Evolutionary conservation across 2,113 vertebrate species (phyloP), one percentile per base, ranked within the genome.

Genomic region (Caretta caretta): DNA sequence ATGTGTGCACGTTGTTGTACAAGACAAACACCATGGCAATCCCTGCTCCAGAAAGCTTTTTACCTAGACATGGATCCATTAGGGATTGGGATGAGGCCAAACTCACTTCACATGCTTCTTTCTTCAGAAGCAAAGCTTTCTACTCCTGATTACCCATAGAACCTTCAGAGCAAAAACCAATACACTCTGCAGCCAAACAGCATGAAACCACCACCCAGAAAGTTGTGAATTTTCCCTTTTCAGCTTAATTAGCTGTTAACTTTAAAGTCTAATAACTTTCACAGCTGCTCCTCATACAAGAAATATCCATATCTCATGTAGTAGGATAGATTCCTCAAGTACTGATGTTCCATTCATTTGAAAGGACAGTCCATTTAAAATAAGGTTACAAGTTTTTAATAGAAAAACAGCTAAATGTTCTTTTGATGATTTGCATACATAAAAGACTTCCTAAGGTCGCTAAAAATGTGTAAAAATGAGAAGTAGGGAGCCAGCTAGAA

Each of bases 91-190:
- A 29, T 29, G 50, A 88, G 69, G 5, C 0, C 42, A 48, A 14
- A 1, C 0, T 0, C 3, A 86, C 51, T 6, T 84, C 29, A 0
- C 8, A 65, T 0, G 0, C 49, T 17, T 6, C 35, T 0, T 1
- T 90, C 83, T 42, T 16, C 50, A 31, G n/a, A 54, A 76, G 42
- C 4, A 29, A 86, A 49, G 29, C 38, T 78, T 31, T 75, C 53
- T 62, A 19, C 5, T 11, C 42, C 75, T 35, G 35, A 53, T 46
- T 16, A 3, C 6, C 9, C 5, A 24, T 29, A 0, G 49, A 54
- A 53, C 19, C 0, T 0, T 46, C 91, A 49, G 59, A 93, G 84
- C 65, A 53, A 20, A 35, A 56, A 48, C 50, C 27, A 62, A n/a
- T 0, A 89, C 80, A 95, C 72, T 19, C 0, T 2, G 59, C 79